Base-by-base conservation (phyloP, 2,797 vertebrate species). In the Neomorphus geoffroyi region DNA sequence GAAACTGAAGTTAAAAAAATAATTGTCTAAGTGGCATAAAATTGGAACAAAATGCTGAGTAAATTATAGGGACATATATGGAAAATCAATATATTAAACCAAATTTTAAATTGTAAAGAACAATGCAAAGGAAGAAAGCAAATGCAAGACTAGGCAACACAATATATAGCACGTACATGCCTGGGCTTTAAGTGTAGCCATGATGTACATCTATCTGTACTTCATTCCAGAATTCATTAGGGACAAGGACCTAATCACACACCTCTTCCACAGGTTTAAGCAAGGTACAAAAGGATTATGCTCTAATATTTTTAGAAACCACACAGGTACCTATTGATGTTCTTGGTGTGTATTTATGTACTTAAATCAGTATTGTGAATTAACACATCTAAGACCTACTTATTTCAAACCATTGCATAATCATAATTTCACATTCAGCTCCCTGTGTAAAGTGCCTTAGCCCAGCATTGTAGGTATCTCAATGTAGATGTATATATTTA, bases 111-210 rank as follows among this genome's bases (percentile, higher is more conserved):
- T 84, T 75, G 58, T 50, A 43, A 91, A 56, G 69, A 80, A 88
- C 62, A 80, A 27, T 80, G 92, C 54, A 83, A 80, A 92, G 92
- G 69, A 9, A 93, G 82, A 75, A 80, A 92, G 58, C 32, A 95
- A 86, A 78, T 48, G 62, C 46, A 88, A 67, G 67, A 41, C 41
- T n/a, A 54, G n/a, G 62, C 57, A 78, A 43, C 13, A 54, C 28
- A 87, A 50, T 80, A 46, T n/a, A 45, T 18, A 73, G 22, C 21
- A 28, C 13, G 33, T 37, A 80, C 5, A 7, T 54, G 13, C 45
- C 41, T 78, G 51, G 51, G 46, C 64, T 73, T 80, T 41, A 69
- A 69, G 58, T 7, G 39, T 26, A 50, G 69, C 53, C 18, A 18
- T 12, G 26, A 32, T 39, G 12, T 56, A 2, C 0, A 0, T 28